phyloP scores from a whole-genome alignment of 1,140 invertebrate genomes.

The Drosophila ohnishii region DNA sequence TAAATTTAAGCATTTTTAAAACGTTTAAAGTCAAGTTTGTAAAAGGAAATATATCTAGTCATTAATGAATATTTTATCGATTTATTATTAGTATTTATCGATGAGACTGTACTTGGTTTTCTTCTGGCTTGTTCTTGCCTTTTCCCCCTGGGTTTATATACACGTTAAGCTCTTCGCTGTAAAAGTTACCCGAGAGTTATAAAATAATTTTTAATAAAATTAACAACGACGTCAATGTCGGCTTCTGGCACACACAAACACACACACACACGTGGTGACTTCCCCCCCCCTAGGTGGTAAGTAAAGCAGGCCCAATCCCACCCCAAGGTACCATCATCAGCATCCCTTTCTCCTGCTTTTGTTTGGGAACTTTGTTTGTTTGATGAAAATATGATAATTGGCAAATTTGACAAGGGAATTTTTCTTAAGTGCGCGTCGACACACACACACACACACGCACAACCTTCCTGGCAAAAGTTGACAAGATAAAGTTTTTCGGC shows the following conservation, averaged over 20 bases:
- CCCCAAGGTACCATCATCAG: slow-evolving; percentile 9
- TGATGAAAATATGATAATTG: slow-evolving; percentile 83
- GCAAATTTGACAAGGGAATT: slow-evolving; percentile 83
- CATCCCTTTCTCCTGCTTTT: slow-evolving; percentile 13
- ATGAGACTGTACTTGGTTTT: neutral
- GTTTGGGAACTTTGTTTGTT: slow-evolving; percentile 78
- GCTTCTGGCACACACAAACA: slow-evolving; percentile 18
- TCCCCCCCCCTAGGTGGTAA: neutral
- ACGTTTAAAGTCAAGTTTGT: too few species aligned
- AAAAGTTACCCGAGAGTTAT: slow-evolving; percentile 67
- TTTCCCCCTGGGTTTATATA: neutral
- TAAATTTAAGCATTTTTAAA: neutral
- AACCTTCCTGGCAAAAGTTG: slow-evolving; percentile 57
- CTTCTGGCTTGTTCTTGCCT: neutral
- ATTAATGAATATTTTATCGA: too few species aligned
- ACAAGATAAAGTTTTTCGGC: slow-evolving; percentile 78
- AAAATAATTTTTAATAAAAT: slow-evolving; percentile 82
- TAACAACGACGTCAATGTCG: slow-evolving; percentile 58
- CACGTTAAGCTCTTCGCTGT: slow-evolving; percentile 34
- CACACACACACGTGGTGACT: slow-evolving; percentile 7
- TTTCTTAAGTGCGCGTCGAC: slow-evolving; percentile 79
- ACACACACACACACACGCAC: slow-evolving; percentile 8
- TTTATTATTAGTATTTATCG: neutral
- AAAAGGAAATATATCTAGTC: too few species aligned
- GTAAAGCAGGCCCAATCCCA: neutral